phyloP scores from a whole-genome alignment of 2,113 vertebrate species.

The Oryctolagus cuniculus region DNA sequence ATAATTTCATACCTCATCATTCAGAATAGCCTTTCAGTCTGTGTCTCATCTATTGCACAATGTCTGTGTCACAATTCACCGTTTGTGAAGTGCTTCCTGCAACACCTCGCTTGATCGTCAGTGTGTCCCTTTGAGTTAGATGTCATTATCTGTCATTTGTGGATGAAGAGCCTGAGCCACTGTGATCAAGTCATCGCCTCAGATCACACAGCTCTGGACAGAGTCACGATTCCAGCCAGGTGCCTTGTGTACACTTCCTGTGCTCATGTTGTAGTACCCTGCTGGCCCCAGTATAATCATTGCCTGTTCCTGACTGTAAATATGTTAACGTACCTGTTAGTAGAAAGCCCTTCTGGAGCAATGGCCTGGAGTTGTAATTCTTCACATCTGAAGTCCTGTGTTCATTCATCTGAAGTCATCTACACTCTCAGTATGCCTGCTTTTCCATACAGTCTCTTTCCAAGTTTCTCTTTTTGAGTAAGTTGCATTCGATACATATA shows the following conservation, averaged over 20 bases:
- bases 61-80: neutral
- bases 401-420: neutral
- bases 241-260: neutral
- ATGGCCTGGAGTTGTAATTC: neutral
- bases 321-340: neutral
- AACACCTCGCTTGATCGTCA: neutral
- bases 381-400: neutral
- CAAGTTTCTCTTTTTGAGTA: conserved; percentile 39
- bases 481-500: neutral
- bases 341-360: neutral
- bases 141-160: neutral
- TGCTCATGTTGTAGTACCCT: neutral
- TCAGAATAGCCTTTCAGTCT: neutral
- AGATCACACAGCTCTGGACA: neutral
- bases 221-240: neutral
- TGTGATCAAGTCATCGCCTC: neutral
- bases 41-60: neutral
- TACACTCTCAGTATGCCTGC: neutral
- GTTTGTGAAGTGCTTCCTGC: neutral
- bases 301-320: neutral
- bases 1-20: neutral
- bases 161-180: neutral
- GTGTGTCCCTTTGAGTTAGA: neutral
- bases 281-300: neutral
- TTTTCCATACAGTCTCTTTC: neutral